A percentile compares a stretch with the other conserved stretches of the same genome.
phyloP scores from a whole-genome alignment of 2,113 vertebrate genomes.

The Oplegnathus fasciatus region DNA sequence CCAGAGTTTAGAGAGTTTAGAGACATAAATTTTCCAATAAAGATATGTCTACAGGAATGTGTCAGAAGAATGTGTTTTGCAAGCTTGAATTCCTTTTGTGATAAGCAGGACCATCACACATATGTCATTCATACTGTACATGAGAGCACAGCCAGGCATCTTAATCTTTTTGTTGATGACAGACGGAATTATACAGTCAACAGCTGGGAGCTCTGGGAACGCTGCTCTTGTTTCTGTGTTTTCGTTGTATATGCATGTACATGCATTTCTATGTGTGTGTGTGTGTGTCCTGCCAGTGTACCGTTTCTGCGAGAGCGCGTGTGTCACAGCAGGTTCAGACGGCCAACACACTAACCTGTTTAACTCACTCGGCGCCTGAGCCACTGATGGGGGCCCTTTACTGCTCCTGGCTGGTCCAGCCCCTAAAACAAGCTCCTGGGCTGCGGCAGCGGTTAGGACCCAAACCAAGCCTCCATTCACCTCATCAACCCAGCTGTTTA shows the following conservation, averaged over 20 bases:
- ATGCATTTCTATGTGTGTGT: conserved; percentile 20
- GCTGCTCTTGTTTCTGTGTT: conserved; percentile 8
- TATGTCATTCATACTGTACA: background rate
- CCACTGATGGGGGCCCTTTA: conserved; percentile 73
- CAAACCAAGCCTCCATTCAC: conserved; percentile 84
- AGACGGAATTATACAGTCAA: conserved; percentile 24
- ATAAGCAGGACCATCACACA: background rate
- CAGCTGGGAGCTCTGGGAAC: conserved; percentile 12
- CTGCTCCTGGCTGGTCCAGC: conserved; percentile 65
- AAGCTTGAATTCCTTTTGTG: background rate
- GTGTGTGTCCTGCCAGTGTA: conserved; percentile 31
- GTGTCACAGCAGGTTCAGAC: conserved; percentile 76
- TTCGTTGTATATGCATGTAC: conserved; percentile 1
- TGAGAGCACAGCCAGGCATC: background rate
- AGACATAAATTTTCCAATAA: too few species aligned
- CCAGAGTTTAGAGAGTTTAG: too few species aligned
- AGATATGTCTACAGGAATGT: background rate
- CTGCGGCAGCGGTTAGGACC: conserved; percentile 71
- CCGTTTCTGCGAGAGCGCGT: conserved; percentile 20
- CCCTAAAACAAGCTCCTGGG: conserved; percentile 79
- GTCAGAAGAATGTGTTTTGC: conserved; percentile 5
- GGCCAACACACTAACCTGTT: conserved; percentile 79
- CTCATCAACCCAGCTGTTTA: conserved; percentile 79
- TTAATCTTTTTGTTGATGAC: conserved; percentile 25
- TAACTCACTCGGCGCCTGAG: conserved; percentile 81